phyloP scores from a whole-genome alignment of 1,140 invertebrate species.

The Bilobella aurantiaca region DNA sequence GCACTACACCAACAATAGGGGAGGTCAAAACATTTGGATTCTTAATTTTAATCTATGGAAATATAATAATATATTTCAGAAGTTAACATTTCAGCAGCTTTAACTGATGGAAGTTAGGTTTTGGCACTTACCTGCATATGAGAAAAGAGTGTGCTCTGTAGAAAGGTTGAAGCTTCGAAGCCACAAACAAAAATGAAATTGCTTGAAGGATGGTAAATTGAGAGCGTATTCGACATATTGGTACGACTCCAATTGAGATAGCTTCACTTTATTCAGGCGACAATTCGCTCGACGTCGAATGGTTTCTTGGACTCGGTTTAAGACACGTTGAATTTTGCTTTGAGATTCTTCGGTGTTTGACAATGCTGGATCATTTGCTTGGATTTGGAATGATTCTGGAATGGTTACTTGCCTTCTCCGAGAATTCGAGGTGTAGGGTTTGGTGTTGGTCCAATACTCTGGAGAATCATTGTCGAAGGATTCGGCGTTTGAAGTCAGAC shows the following conservation, averaged over 20 bases:
- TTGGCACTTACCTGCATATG: neutral
- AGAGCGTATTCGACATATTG: slow-evolving; percentile 55
- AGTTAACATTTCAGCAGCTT: no score
- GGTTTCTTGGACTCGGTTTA: neutral
- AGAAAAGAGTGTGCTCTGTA: neutral
- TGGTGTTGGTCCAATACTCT: no score
- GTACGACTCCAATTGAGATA: slow-evolving; percentile 33
- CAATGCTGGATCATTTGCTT: neutral
- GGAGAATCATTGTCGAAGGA: no score
- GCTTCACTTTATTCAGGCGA: neutral
- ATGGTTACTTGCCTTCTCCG: no score
- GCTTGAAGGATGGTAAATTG: slow-evolving; percentile 49
- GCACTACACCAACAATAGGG: no score
- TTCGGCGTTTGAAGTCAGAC: no score
- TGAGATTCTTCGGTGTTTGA: neutral
- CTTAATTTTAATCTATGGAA: no score
- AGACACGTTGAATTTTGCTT: neutral
- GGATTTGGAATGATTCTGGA: neutral
- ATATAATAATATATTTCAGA: no score
- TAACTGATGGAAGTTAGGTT: no score
- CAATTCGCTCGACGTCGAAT: neutral
- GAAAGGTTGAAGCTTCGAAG: slow-evolving; percentile 48
- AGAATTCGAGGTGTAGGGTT: no score
- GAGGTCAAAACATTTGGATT: no score
- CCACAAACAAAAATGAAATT: slow-evolving; percentile 59